Base-by-base conservation (phyloP, 1,140 invertebrate genomes). In the Diorhabda sublineata region DNA sequence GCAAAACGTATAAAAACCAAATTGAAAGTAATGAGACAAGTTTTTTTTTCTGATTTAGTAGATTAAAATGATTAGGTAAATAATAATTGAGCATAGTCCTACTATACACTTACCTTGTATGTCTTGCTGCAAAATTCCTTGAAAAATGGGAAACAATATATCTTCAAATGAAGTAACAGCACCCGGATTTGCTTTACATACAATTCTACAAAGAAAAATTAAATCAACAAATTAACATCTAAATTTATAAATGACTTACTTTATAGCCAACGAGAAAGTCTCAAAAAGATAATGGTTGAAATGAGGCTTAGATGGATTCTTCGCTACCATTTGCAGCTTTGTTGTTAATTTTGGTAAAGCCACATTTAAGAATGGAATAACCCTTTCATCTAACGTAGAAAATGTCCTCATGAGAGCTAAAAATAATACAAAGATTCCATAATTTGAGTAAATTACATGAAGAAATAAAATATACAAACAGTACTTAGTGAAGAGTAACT, bases 201-300 rank as follows among this genome's bases (percentile, higher is more conserved):
- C 92, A 77, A 97, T 91, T 75, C 91, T 90, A 58, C 71, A 69
- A 44, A 45, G 60, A 26, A 45, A 45, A n/a, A 71, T 45, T 26
- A 57, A 43, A 45, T 69, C 56, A 44, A 58, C 42, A 45, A 26
- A 58, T n/a, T 26, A 67, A 73, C 7, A 2, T 5, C 57, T 47
- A 68, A 63, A 68, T 56, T 6, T 45, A n/a, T 58, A 59, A 4
- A 64, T 66, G 11, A 72, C 68, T 86, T 78, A 90, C 86, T 89
- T 91, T 42, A 98, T 93, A 6, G 91, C 89, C 45, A 99, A 83
- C 61, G 93, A 92, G 42, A 99, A 83, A 0, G 92, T 93, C 84
- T 99, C 97, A 82, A 99, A 99, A 2, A 99, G 84, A 83, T 94
- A 98, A 81, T 99, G 97, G 84, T 98, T 98, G 82, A 98, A 99